These are phyloP conservation scores for Columbina picui DNA, from an alignment of 2,113 vertebrate species.

Conservation along the genomic window DNA sequence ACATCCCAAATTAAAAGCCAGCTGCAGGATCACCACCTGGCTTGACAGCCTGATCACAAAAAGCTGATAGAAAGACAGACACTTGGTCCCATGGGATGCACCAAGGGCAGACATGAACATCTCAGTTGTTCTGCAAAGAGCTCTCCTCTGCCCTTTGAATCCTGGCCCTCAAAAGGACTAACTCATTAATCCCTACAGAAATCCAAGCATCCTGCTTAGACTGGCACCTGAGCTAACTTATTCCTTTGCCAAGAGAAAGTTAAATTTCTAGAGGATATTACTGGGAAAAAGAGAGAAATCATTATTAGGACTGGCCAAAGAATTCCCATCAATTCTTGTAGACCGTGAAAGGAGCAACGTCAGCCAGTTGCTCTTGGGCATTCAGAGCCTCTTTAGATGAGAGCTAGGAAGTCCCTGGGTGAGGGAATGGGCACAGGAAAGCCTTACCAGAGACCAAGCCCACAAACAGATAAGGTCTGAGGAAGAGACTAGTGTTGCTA, in stretches of 20 bases:
- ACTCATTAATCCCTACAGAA: neutral
- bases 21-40: neutral
- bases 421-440: neutral
- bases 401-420: neutral
- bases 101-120: neutral
- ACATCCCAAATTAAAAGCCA: neutral
- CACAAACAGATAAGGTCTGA: constrained; percentile 22
- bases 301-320: neutral
- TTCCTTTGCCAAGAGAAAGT: neutral
- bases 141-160: neutral
- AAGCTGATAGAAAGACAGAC: neutral
- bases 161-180: neutral
- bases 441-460: neutral
- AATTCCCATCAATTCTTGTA: neutral
- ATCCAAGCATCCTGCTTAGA: neutral
- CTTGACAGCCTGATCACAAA: neutral
- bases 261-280: neutral
- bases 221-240: neutral
- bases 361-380: neutral
- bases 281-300: neutral
- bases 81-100: neutral
- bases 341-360: neutral
- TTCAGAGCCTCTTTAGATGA: neutral
- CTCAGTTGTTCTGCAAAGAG: neutral
- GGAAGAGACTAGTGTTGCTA: constrained; percentile 16